phyloP scores from a whole-genome alignment of 2,797 vertebrate genomes.

The Microctenopoma stevenorrisi region DNA sequence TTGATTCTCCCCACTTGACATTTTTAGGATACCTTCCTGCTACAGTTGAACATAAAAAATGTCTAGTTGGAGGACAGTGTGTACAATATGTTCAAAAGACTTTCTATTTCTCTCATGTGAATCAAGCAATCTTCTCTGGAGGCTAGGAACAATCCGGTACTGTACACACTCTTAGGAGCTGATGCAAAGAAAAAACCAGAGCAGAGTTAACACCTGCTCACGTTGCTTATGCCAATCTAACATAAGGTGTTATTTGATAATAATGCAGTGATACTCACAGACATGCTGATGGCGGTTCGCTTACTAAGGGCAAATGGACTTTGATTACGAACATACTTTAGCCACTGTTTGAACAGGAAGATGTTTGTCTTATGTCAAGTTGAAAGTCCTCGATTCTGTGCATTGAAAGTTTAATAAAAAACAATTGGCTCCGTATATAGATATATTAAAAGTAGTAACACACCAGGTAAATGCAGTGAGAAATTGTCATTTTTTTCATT shows the following conservation, averaged over 20 bases:
- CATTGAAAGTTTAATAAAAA: background rate
- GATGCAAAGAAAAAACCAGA: background rate
- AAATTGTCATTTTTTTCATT: too few relatives aligned
- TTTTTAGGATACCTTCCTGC: background rate
- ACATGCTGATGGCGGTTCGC: conserved; percentile 20
- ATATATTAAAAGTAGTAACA: too few relatives aligned
- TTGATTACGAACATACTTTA: conserved; percentile 33
- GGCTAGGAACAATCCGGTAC: too few relatives aligned
- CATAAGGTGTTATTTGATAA: background rate
- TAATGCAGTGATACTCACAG: conserved; percentile 53
- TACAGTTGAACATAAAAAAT: background rate
- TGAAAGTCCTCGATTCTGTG: conserved; percentile 49
- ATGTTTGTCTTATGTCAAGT: conserved; percentile 35
- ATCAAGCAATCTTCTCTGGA: too few relatives aligned
- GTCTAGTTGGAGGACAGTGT: background rate
- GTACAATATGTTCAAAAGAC: background rate
- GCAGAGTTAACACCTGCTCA: background rate
- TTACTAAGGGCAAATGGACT: conserved; percentile 46
- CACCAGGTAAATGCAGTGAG: too few relatives aligned
- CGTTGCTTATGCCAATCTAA: background rate
- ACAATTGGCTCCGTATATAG: too few relatives aligned
- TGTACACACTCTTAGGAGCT: too few relatives aligned
- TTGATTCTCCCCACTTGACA: too few relatives aligned
- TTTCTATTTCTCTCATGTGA: background rate
- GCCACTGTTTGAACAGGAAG: conserved; percentile 52